phyloP scores from a whole-genome alignment of 2,113 vertebrate genomes.

The Menura novaehollandiae region DNA sequence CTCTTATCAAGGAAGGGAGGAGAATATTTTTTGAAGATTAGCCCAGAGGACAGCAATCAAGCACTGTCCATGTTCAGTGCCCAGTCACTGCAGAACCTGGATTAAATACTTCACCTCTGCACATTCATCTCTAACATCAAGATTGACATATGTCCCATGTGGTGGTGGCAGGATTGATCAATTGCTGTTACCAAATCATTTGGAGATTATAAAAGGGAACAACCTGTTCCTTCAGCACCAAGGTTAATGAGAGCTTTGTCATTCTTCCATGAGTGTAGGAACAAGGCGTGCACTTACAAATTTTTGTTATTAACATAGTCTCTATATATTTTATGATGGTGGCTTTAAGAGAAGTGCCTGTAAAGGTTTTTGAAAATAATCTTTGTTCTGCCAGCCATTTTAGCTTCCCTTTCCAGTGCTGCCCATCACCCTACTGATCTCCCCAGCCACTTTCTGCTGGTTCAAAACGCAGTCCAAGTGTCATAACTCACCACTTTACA shows the following conservation, averaged over 20 bases:
- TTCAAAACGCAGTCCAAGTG: background rate
- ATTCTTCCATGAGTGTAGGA: background rate
- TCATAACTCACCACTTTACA: background rate
- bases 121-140: background rate
- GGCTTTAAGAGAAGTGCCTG: background rate
- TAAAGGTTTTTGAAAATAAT: background rate
- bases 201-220: background rate
- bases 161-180: background rate
- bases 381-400: background rate
- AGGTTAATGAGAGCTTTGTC: background rate
- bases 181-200: background rate
- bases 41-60: background rate
- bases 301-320: background rate
- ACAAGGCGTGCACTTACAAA: accelerated
- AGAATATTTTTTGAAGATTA: background rate
- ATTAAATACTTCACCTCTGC: background rate
- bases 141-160: background rate
- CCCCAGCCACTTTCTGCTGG: background rate
- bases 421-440: background rate
- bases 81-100: background rate
- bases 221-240: background rate
- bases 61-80: background rate
- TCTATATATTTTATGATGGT: background rate
- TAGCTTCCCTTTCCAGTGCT: background rate
- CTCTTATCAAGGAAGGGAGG: background rate